Conservation (phyloP, 2,888 invertebrate genomes). For the Dasysyrphus tricinctus region DNA sequence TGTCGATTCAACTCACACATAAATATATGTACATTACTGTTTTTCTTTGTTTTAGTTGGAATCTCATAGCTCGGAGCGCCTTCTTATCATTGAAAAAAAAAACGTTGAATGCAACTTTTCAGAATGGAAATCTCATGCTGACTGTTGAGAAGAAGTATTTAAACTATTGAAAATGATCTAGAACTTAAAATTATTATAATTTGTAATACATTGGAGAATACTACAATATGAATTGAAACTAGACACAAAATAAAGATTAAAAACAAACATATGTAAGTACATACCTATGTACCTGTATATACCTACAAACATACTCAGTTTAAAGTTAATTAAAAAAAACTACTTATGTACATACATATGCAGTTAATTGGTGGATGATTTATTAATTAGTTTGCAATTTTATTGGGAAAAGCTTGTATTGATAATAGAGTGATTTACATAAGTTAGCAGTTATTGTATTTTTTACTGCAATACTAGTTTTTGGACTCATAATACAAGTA, state of each 20-base stretch:
- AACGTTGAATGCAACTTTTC: background rate
- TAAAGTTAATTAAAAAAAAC: background rate
- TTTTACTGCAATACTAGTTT: too few species aligned
- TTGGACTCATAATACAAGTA: too few species aligned
- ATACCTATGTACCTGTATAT: background rate
- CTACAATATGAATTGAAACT: background rate
- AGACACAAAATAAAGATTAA: background rate
- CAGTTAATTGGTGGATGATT: background rate
- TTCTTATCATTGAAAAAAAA: constrained; percentile 6
- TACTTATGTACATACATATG: background rate
- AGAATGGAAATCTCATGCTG: background rate
- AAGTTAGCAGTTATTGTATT: too few species aligned
- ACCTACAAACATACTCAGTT: background rate
- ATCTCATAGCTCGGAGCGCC: background rate
- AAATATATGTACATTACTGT: background rate
- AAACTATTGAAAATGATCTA: background rate
- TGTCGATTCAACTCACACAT: background rate
- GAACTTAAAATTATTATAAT: background rate
- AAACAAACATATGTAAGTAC: too few species aligned
- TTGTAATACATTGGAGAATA: background rate
- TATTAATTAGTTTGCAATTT: background rate
- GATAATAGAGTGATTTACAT: background rate
- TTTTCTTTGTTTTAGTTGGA: background rate
- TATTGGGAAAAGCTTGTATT: background rate
- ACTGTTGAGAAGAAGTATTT: background rate